A percentile compares a stretch with the other conserved stretches of the same genome.
Conservation (phyloP, 2,888 invertebrate species). For the Drosophila diplacantha region DNA sequence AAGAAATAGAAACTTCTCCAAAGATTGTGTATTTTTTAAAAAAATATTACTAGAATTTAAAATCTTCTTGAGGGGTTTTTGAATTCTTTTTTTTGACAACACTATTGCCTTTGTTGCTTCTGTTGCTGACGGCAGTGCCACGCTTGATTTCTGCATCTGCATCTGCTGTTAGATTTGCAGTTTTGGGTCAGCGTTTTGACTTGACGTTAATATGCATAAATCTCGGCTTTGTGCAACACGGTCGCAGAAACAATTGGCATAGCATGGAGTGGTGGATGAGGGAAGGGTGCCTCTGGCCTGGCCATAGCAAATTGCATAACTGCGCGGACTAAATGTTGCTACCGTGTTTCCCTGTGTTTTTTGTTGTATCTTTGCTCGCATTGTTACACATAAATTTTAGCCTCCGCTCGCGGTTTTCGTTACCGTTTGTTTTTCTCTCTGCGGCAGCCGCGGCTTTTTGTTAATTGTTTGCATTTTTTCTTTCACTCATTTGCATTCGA, state of each 20-base stretch:
- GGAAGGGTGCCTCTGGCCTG: constrained; percentile 4
- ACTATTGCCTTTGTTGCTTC: neutral
- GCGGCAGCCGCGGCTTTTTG: constrained; percentile 23
- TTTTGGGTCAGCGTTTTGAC: constrained; percentile 70
- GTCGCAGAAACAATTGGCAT: constrained; percentile 56
- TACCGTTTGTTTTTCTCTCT: constrained; percentile 34
- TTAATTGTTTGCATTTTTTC: constrained; percentile 62
- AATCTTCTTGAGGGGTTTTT: neutral
- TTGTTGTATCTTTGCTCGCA: constrained; percentile 36
- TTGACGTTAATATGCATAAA: constrained; percentile 71
- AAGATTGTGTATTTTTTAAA: too few relatives aligned
- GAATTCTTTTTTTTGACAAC: neutral
- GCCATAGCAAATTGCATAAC: constrained; percentile 59
- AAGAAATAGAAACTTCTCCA: too few relatives aligned
- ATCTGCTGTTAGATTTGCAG: constrained; percentile 33
- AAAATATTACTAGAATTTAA: neutral
- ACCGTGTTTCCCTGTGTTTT: constrained; percentile 29
- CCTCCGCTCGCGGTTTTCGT: constrained; percentile 31
- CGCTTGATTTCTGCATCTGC: constrained; percentile 58
- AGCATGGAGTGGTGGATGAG: constrained; percentile 8
- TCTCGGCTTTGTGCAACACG: constrained; percentile 64
- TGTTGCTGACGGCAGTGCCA: constrained; percentile 13
- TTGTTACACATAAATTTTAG: constrained; percentile 64
- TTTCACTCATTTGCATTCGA: constrained; percentile 64
- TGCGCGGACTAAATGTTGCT: constrained; percentile 52